Evolutionary conservation across 2,113 vertebrate genomes (phyloP).

Genomic region (Onychostoma macrolepis): DNA sequence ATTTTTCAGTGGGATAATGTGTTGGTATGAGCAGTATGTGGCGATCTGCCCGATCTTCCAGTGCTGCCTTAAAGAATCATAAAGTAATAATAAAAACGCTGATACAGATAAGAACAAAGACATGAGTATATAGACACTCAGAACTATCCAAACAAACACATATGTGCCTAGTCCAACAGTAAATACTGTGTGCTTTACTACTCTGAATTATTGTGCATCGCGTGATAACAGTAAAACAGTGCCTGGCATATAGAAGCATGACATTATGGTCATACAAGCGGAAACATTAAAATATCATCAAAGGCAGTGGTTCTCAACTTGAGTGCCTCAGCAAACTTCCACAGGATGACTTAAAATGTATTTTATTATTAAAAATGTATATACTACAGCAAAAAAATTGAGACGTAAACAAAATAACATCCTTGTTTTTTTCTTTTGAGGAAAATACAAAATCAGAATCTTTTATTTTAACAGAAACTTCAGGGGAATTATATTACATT

Average conservation of each 20-base stretch:
- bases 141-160: slow-evolving; percentile 7
- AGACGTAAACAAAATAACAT: too few relatives aligned
- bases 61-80: slow-evolving; percentile 56
- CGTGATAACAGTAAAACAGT: not conserved
- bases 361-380: too few relatives aligned
- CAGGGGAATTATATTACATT: not conserved
- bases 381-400: too few relatives aligned
- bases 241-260: not conserved
- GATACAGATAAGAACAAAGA: slow-evolving; percentile 50
- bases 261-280: not conserved
- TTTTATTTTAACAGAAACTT: not conserved
- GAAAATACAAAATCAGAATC: not conserved
- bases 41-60: slow-evolving; percentile 54
- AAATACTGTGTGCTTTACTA: not conserved
- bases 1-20: slow-evolving; percentile 48
- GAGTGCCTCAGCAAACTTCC: not conserved
- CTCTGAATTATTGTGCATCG: slow-evolving; percentile 12
- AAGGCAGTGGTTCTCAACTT: not conserved
- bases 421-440: too few relatives aligned
- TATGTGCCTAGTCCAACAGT: not conserved
- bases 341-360: not conserved
- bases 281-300: not conserved
- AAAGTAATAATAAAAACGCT: slow-evolving; percentile 55
- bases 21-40: slow-evolving; percentile 62
- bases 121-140: not conserved